phyloP scores from a whole-genome alignment of 2,113 vertebrate genomes.

The Delphinapterus leucas region DNA sequence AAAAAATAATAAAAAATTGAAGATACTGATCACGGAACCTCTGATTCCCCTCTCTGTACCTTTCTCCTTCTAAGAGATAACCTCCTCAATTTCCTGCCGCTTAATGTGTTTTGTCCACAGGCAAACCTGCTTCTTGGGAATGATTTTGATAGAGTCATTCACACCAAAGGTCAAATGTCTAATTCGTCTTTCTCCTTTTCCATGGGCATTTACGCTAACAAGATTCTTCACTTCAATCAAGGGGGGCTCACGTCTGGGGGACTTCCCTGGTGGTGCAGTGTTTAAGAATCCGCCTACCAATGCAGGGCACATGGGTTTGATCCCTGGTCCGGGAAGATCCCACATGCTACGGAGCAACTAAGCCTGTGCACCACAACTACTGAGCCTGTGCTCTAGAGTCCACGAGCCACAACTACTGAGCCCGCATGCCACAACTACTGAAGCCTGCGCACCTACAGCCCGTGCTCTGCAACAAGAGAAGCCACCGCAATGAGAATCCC shows the following conservation, averaged over 20 bases:
- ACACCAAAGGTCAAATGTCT: not conserved
- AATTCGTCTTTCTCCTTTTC: not conserved
- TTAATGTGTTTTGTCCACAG: not conserved
- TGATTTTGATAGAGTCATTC: not conserved
- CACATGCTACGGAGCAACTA: fast-evolving
- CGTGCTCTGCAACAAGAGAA: too few relatives aligned
- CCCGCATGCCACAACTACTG: too few relatives aligned
- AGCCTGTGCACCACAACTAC: too few relatives aligned
- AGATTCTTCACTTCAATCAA: not conserved
- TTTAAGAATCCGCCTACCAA: too few relatives aligned
- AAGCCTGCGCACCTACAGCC: too few relatives aligned
- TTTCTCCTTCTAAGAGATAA: not conserved
- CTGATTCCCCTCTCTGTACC: not conserved
- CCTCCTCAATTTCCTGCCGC: not conserved
- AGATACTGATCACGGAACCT: not conserved
- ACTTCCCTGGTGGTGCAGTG: too few relatives aligned
- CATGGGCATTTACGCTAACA: not conserved
- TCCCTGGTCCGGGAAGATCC: too few relatives aligned
- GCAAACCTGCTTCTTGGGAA: not conserved
- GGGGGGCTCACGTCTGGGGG: too few relatives aligned
- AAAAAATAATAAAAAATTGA: not conserved
- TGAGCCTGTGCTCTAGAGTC: too few relatives aligned
- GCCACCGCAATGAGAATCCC: too few relatives aligned
- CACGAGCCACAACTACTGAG: too few relatives aligned
- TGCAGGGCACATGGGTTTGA: too few relatives aligned